Conservation (phyloP, 1,140 invertebrate species). For the Diuraphis noxia region DNA sequence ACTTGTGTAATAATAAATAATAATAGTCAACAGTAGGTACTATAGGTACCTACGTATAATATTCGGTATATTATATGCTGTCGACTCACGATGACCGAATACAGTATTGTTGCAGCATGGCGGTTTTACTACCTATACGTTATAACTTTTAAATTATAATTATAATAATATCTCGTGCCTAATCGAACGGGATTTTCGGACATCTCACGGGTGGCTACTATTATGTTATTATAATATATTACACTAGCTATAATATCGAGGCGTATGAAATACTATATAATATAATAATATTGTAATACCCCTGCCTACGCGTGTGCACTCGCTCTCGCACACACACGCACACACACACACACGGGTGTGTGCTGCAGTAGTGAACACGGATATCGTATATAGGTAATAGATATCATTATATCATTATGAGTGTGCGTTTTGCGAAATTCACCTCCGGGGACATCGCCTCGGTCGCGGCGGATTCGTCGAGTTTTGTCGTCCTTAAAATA, state of each 20-base stretch:
- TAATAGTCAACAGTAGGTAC: background rate
- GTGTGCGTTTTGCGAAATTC: constrained; percentile 30
- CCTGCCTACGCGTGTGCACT: background rate
- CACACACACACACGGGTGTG: background rate
- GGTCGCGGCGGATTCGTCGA: background rate
- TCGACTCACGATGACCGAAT: background rate
- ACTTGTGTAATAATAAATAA: background rate
- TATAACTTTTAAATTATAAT: background rate
- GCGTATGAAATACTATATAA: background rate
- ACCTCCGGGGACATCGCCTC: background rate
- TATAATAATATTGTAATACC: background rate
- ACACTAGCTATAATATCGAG: background rate
- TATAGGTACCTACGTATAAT: too few species aligned
- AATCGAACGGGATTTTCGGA: background rate
- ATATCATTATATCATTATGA: background rate
- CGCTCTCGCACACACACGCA: background rate
- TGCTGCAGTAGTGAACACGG: background rate
- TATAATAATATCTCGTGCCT: background rate
- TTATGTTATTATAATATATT: background rate
- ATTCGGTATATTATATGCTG: too few species aligned
- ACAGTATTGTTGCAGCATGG: background rate
- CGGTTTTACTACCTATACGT: background rate
- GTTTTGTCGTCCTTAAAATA: background rate
- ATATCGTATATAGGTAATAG: background rate
- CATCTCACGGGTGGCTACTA: background rate